Evolutionary conservation across 1,140 invertebrate species (phyloP).

Genomic region (Medauroidea extradentata): DNA sequence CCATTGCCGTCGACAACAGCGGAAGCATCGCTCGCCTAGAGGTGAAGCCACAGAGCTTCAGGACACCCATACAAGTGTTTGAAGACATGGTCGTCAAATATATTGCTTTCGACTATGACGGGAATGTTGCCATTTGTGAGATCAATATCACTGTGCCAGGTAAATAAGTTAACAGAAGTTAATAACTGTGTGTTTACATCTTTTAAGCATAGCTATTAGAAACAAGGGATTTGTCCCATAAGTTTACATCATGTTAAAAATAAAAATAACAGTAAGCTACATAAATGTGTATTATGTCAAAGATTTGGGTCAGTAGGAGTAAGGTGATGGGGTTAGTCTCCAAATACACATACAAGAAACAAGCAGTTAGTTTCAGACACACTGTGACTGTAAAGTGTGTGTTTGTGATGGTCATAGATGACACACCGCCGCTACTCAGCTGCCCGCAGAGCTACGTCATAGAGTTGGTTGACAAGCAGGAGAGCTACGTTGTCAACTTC

Average conservation of each 20-base stretch:
- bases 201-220: too few relatives aligned
- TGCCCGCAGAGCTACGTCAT: slow-evolving; percentile 96
- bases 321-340: too few relatives aligned
- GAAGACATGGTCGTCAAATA: slow-evolving; percentile 92
- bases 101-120: slow-evolving; percentile 93
- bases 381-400: background rate
- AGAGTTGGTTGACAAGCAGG: slow-evolving; percentile 83
- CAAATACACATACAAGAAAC: too few relatives aligned
- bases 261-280: too few relatives aligned
- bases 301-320: too few relatives aligned
- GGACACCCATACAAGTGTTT: slow-evolving; percentile 83
- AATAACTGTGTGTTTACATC: too few relatives aligned
- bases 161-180: too few relatives aligned
- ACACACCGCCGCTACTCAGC: slow-evolving; percentile 87
- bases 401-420: slow-evolving; percentile 69
- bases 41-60: slow-evolving; percentile 86
- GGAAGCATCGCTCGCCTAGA: slow-evolving; percentile 89
- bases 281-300: too few relatives aligned
- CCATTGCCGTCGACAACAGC: slow-evolving; percentile 88
- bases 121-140: slow-evolving; percentile 94
- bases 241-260: too few relatives aligned
- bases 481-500: slow-evolving; percentile 87
- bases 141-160: slow-evolving; percentile 89
- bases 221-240: too few relatives aligned
- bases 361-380: background rate